Conservation (phyloP, 2,113 vertebrate genomes). For the Tetrax tetrax region DNA sequence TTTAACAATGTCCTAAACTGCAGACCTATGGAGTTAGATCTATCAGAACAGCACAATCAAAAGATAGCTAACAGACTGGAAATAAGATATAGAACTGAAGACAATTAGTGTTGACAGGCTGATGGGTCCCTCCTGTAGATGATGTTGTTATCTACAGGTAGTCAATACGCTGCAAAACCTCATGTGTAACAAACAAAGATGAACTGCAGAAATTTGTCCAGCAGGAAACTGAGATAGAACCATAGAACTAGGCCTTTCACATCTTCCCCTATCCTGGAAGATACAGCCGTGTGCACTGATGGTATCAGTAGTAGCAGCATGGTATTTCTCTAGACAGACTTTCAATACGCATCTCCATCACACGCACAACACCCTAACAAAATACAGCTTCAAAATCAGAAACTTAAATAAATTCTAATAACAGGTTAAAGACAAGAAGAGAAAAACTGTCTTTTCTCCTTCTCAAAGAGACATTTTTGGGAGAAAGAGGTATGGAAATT, state of each 20-base stretch:
- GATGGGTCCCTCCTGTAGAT: not conserved
- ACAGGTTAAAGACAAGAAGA: not conserved
- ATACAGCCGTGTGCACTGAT: not conserved
- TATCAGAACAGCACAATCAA: not conserved
- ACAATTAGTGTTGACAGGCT: not conserved
- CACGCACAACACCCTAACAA: not conserved
- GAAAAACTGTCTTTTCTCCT: not conserved
- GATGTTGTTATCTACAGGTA: not conserved
- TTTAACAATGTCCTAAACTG: not conserved
- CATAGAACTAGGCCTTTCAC: not conserved
- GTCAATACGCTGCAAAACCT: not conserved
- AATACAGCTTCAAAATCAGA: not conserved
- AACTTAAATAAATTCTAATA: not conserved
- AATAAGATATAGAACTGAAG: not conserved
- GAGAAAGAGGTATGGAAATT: not conserved
- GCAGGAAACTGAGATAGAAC: not conserved
- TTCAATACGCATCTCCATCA: not conserved
- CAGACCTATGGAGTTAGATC: not conserved
- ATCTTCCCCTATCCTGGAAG: not conserved
- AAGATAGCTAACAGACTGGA: not conserved
- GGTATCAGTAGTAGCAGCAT: fast-evolving
- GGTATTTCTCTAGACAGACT: not conserved
- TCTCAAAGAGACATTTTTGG: not conserved
- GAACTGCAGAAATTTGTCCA: not conserved
- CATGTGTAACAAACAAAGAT: not conserved